Evolutionary conservation across 2,888 invertebrate species (phyloP).

Genomic region (Willowsia nigromaculata): DNA sequence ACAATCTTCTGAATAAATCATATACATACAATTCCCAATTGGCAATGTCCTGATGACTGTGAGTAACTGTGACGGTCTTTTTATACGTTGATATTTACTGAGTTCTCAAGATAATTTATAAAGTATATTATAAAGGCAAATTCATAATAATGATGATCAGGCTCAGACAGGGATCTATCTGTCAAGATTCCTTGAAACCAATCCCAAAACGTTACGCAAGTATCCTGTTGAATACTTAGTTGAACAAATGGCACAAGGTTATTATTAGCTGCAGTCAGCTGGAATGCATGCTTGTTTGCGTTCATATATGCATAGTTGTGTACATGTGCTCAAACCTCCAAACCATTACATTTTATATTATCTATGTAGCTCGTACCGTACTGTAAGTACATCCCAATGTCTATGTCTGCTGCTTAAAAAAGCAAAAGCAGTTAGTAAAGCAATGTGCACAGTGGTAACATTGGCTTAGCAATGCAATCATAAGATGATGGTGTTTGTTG

Average conservation of each 20-base stretch:
- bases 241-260: conserved; percentile 74
- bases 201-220: conserved; percentile 71
- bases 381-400: background rate
- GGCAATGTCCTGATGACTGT: background rate
- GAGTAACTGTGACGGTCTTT: too few relatives aligned
- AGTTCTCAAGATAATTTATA: background rate
- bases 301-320: conserved; percentile 14
- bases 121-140: background rate
- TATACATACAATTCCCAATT: background rate
- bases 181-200: conserved; percentile 74
- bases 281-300: conserved; percentile 70
- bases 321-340: conserved; percentile 35
- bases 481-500: conserved; percentile 17
- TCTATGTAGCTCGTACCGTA: background rate
- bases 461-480: background rate
- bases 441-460: background rate
- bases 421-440: background rate
- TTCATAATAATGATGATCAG: background rate
- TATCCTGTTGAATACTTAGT: conserved; percentile 72
- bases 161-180: conserved; percentile 41
- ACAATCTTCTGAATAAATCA: conserved; percentile 6
- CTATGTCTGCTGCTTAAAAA: background rate
- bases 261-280: conserved; percentile 74
- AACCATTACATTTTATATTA: background rate
- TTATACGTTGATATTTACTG: too few relatives aligned